Evolutionary conservation across 1,140 invertebrate genomes (phyloP), one percentile per base, ranked within the genome.

Genomic region (Drosophila yakuba): DNA sequence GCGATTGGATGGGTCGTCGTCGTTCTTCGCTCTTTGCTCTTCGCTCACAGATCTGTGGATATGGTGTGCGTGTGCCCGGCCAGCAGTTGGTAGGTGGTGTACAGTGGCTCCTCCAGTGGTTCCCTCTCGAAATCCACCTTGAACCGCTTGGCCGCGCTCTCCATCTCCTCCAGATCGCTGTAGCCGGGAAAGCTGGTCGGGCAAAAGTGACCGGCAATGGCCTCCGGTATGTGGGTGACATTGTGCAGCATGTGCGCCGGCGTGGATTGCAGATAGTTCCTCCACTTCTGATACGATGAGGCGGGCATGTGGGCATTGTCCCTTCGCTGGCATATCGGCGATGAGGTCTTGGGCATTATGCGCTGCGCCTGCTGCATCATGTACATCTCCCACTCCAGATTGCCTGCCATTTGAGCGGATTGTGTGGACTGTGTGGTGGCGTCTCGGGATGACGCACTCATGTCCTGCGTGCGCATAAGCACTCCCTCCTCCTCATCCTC

Each of bases 341-440:
- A 92, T 1, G 90, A 91, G 15, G 91, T 92, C 55, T 92, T 92
- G 14, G 90, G 84, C 91, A 92, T 92, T 0, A 92, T 55, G 15
- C 78, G 66, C 39, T 75, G 69, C 0, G 84, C 74, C 15, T 76
- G 83, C 52, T 82, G 78, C 81, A 92, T 84, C 91, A 92, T 92
- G 32, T 76, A 81, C 81, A 92, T 92, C 52, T 92, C 91, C 91
- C 91, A 91, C 57, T 91, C 79, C 4, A 92, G 61, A 35, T 91
- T 88, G 20, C 79, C 66, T 20, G 68, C 80, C 25, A 32, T 0
- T 35, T 35, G 2, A 10, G 3, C 14, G 44, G 1, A 17, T 17
- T 10, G 25, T 1, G 4, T 17, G 14, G 20, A 20, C 1, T 20
- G 20, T 20, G 20, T 20, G 20, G 20, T 20, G 20, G 51, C 32